Percentiles rank a stretch among this genome's conserved stretches.
Evolutionary conservation across 2,888 invertebrate species (phyloP).

Genomic region (Agrotis exclamationis): DNA sequence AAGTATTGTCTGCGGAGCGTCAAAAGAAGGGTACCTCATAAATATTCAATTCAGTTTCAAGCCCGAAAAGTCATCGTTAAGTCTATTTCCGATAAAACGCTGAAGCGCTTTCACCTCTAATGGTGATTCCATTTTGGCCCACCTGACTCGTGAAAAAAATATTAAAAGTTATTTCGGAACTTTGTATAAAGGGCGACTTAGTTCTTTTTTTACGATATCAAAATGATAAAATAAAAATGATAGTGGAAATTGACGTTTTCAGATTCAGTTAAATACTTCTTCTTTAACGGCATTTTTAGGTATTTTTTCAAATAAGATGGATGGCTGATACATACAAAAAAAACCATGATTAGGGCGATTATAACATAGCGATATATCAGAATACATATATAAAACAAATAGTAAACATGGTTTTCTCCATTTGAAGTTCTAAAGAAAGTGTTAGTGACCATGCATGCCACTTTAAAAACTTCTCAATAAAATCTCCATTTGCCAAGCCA

Average conservation of each 20-base stretch:
- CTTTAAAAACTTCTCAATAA: no score
- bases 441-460: no score
- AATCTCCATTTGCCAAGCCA: no score
- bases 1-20: constrained; percentile 74
- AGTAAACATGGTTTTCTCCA: no score
- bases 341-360: no score
- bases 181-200: constrained; percentile 34
- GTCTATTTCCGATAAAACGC: constrained; percentile 87
- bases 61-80: constrained; percentile 87
- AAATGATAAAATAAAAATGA: background rate
- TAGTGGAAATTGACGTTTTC: background rate
- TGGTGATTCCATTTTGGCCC: constrained; percentile 74
- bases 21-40: constrained; percentile 84
- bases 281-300: no score
- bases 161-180: constrained; percentile 69
- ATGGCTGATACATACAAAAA: no score
- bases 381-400: no score
- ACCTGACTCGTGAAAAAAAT: constrained; percentile 65
- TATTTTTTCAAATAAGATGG: no score
- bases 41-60: constrained; percentile 89
- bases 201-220: constrained; percentile 6
- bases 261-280: background rate
- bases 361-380: no score
- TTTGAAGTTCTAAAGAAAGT: no score
- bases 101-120: constrained; percentile 73